These are phyloP conservation scores for Nematolebias whitei DNA, from an alignment of 2,113 vertebrate species.

Conservation along the genomic window DNA sequence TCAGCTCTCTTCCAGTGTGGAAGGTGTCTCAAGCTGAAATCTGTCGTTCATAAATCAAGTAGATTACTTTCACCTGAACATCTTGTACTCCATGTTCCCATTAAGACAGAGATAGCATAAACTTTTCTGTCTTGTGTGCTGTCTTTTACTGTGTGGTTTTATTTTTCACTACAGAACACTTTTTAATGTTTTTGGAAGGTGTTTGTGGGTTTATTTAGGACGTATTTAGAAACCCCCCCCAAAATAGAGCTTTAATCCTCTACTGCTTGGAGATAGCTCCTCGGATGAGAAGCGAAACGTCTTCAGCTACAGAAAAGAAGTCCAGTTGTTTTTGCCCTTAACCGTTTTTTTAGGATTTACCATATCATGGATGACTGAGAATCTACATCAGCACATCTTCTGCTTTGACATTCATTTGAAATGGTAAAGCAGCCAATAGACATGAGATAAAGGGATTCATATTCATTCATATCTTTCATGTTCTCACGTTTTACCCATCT, in stretches of 20 bases:
- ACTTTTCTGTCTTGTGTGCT: constrained; percentile 33
- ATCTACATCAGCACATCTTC: constrained; percentile 10
- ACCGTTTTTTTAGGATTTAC: too few species aligned
- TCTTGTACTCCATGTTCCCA: constrained; percentile 55
- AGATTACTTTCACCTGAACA: constrained; percentile 59
- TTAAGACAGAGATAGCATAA: constrained; percentile 45
- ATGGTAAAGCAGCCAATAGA: constrained; percentile 40
- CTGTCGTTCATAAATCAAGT: constrained; percentile 50
- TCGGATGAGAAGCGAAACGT: too few species aligned
- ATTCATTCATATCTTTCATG: constrained; percentile 6
- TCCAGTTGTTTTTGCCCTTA: too few species aligned
- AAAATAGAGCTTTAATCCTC: constrained; percentile 44
- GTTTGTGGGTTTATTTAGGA: constrained; percentile 34
- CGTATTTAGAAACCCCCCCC: constrained; percentile 30
- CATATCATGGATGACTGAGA: too few species aligned
- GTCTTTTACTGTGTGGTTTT: constrained; percentile 25
- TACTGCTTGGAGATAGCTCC: too few species aligned
- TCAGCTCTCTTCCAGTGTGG: constrained; percentile 22
- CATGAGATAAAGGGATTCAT: constrained; percentile 28
- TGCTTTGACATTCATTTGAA: constrained; percentile 56
- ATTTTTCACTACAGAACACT: constrained; percentile 16
- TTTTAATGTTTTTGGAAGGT: constrained; percentile 8
- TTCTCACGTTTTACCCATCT: constrained; percentile 10
- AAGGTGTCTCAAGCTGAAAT: constrained; percentile 31
- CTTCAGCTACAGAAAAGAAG: too few species aligned